Evolutionary conservation across 2,113 vertebrate species (phyloP).

Genomic region (Noturus placidus): DNA sequence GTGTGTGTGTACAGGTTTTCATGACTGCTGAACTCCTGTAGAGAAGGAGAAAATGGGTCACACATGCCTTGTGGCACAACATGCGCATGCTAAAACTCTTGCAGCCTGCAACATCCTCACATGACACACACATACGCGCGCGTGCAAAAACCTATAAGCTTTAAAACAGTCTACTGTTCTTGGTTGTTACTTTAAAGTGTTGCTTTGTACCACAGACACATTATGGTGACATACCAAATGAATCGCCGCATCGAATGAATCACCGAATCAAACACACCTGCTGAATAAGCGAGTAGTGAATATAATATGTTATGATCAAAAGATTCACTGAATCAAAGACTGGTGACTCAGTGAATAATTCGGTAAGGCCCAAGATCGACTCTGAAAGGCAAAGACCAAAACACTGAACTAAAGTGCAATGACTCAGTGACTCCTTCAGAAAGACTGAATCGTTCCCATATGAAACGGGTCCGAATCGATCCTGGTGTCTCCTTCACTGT

Average conservation of each 20-base stretch:
- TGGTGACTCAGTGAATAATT: neutral
- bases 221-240: neutral
- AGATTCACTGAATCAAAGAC: neutral
- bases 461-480: neutral
- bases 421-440: neutral
- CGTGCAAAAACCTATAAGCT: neutral
- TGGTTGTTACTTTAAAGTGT: neutral
- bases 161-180: neutral
- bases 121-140: neutral
- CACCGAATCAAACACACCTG: neutral
- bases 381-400: neutral
- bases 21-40: constrained; percentile 5
- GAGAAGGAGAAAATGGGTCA: constrained; percentile 22
- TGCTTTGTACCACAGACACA: neutral
- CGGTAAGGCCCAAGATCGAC: neutral
- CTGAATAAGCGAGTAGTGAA: neutral
- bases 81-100: neutral
- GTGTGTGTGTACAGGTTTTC: neutral
- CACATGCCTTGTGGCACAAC: constrained; percentile 16
- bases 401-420: neutral
- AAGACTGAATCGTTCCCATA: neutral
- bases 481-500: neutral
- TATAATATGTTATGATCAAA: neutral
- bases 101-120: neutral
- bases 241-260: neutral